A percentile compares a stretch with the other conserved stretches of the same genome.
Conservation (phyloP, 1,140 invertebrate species). For the Drosophila murphyi region DNA sequence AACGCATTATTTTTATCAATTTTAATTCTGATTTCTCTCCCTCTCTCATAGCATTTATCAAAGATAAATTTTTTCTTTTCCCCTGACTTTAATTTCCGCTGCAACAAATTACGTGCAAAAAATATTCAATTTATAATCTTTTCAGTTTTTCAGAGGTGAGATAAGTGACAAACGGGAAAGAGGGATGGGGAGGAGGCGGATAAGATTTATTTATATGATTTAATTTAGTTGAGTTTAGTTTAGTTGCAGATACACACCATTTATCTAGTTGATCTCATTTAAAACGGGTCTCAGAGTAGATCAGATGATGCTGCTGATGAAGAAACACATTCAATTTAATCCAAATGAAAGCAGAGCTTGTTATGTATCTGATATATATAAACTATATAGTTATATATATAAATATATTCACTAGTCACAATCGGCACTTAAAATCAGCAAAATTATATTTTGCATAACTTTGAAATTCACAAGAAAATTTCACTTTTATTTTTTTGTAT, state of each 20-base stretch:
- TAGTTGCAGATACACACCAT: slow-evolving; percentile 73
- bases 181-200: background rate
- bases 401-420: slow-evolving; percentile 21
- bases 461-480: slow-evolving; percentile 35
- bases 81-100: slow-evolving; percentile 28
- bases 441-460: slow-evolving; percentile 51
- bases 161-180: background rate
- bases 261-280: slow-evolving; percentile 81
- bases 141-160: background rate
- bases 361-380: slow-evolving; percentile 21
- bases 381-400: slow-evolving; percentile 17
- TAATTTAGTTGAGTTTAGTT: slow-evolving; percentile 26
- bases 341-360: slow-evolving; percentile 64
- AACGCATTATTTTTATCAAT: background rate
- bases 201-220: background rate
- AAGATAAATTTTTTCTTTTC: background rate
- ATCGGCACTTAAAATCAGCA: slow-evolving; percentile 45
- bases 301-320: slow-evolving; percentile 26
- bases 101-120: slow-evolving; percentile 38
- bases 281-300: slow-evolving; percentile 61
- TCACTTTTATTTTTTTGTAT: slow-evolving; percentile 45
- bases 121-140: slow-evolving; percentile 38
- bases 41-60: slow-evolving; percentile 19
- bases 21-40: slow-evolving; percentile 16
- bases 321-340: slow-evolving; percentile 64